Percentiles rank a stretch among this genome's conserved stretches.
These are phyloP conservation scores for Euphydryas editha DNA, from an alignment of 2,888 invertebrate genomes.

Conservation along the genomic window DNA sequence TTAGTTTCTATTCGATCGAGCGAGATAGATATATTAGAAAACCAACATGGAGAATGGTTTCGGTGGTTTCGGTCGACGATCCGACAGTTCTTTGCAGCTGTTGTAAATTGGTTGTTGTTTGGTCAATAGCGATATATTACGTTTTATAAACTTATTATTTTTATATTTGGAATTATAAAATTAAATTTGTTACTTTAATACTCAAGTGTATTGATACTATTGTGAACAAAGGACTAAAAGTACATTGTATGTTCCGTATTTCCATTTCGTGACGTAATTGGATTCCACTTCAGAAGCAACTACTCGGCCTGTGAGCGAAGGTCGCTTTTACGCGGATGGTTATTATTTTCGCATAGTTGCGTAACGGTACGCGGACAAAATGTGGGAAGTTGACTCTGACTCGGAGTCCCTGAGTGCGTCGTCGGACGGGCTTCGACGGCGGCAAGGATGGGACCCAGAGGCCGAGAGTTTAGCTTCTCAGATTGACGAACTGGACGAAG, in stretches of 20 bases:
- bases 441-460: slow-evolving; percentile 81
- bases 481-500: slow-evolving; percentile 81
- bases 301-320: slow-evolving; percentile 61
- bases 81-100: slow-evolving; percentile 51
- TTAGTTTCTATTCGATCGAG: slow-evolving; percentile 29
- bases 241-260: slow-evolving; percentile 48
- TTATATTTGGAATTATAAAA: slow-evolving; percentile 30
- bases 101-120: slow-evolving; percentile 51
- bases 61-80: slow-evolving; percentile 39
- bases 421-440: slow-evolving; percentile 77
- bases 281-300: slow-evolving; percentile 55
- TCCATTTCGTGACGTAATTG: slow-evolving; percentile 75
- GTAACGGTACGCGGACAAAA: slow-evolving; percentile 57
- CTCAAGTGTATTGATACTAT: slow-evolving; percentile 25
- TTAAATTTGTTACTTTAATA: slow-evolving; percentile 21
- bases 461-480: slow-evolving; percentile 76
- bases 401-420: slow-evolving; percentile 73
- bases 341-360: slow-evolving; percentile 56
- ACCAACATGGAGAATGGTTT: slow-evolving; percentile 44
- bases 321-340: slow-evolving; percentile 63
- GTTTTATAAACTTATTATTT: slow-evolving; percentile 38
- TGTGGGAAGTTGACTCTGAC: slow-evolving; percentile 80
- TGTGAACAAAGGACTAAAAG: slow-evolving; percentile 46
- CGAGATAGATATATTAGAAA: slow-evolving; percentile 45
- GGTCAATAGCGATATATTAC: slow-evolving; percentile 35